These are phyloP conservation scores for Nemoura dubitans DNA, from an alignment of 2,888 invertebrate species.

Conservation along the genomic window DNA sequence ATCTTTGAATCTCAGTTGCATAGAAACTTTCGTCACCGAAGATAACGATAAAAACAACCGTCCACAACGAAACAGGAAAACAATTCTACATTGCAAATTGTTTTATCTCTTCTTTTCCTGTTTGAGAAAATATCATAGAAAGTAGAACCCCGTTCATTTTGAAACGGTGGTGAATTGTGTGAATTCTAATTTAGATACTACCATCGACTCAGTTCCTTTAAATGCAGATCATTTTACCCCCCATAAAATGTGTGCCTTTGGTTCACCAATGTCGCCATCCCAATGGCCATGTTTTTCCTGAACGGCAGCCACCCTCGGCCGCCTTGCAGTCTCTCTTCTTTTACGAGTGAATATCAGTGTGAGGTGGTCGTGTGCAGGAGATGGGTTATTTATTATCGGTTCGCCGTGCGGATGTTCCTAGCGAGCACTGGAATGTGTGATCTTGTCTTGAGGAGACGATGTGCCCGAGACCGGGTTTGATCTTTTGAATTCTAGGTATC, in stretches of 20 bases:
- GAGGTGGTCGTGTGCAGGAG: background rate
- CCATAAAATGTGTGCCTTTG: background rate
- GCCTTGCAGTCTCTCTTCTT: background rate
- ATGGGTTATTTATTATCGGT: slow-evolving; percentile 30
- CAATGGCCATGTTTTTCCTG: background rate
- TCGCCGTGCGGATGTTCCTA: background rate
- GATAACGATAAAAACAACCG: background rate
- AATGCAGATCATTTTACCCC: slow-evolving; percentile 7
- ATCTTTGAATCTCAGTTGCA: background rate
- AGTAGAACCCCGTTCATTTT: background rate
- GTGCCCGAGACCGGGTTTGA: background rate
- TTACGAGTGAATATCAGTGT: background rate
- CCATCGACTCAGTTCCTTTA: background rate
- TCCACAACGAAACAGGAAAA: background rate
- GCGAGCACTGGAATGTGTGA: slow-evolving; percentile 23
- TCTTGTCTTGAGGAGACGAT: background rate
- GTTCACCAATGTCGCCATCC: background rate
- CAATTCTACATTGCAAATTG: background rate
- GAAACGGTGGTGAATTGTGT: background rate
- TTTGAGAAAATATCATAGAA: background rate
- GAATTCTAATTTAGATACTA: background rate
- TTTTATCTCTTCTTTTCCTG: background rate
- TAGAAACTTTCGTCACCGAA: background rate
- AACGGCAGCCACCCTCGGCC: background rate
- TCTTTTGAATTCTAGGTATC: slow-evolving; percentile 35